These are phyloP conservation scores for Casuarius casuarius DNA, from an alignment of 2,113 vertebrate genomes.

Conservation along the genomic window DNA sequence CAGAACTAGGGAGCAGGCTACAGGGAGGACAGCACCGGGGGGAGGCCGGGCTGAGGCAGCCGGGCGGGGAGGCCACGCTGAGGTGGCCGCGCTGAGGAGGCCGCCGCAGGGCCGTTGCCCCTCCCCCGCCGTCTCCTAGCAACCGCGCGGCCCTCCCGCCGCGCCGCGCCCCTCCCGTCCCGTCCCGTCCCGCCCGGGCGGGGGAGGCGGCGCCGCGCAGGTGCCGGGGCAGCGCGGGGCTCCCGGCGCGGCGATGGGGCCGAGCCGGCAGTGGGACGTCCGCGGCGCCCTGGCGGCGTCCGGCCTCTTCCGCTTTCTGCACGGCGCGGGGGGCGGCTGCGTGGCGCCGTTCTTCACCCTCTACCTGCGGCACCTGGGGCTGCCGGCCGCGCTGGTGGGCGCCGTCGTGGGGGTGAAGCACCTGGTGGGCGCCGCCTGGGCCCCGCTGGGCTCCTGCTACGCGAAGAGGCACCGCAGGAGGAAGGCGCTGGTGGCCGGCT, in stretches of 20 bases:
- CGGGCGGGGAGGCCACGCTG: background rate
- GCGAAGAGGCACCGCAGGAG: slow-evolving; percentile 78
- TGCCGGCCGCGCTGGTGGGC: slow-evolving; percentile 82
- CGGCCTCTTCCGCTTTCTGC: slow-evolving; percentile 81
- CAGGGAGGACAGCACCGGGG: background rate
- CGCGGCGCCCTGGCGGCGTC: slow-evolving; percentile 79
- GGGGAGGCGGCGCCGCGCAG: background rate
- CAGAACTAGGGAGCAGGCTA: too few relatives aligned
- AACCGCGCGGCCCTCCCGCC: background rate
- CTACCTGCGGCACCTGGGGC: slow-evolving; percentile 85
- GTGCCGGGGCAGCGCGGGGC: background rate
- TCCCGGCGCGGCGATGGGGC: slow-evolving; percentile 71
- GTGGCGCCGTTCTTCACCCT: slow-evolving; percentile 88
- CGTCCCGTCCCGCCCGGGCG: background rate
- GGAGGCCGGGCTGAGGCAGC: background rate
- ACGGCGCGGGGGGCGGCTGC: slow-evolving; percentile 77
- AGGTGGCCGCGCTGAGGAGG: background rate
- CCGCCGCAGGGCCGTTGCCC: background rate
- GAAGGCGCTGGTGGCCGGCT: slow-evolving; percentile 72
- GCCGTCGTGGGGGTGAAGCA: slow-evolving; percentile 81
- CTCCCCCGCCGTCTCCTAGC: background rate
- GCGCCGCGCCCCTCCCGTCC: background rate
- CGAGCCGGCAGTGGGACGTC: slow-evolving; percentile 86
- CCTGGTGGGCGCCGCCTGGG: slow-evolving; percentile 33
- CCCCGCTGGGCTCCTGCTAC: slow-evolving; percentile 67